Conservation (phyloP, 1,140 invertebrate species). For the Macrocentrus cingulum region DNA sequence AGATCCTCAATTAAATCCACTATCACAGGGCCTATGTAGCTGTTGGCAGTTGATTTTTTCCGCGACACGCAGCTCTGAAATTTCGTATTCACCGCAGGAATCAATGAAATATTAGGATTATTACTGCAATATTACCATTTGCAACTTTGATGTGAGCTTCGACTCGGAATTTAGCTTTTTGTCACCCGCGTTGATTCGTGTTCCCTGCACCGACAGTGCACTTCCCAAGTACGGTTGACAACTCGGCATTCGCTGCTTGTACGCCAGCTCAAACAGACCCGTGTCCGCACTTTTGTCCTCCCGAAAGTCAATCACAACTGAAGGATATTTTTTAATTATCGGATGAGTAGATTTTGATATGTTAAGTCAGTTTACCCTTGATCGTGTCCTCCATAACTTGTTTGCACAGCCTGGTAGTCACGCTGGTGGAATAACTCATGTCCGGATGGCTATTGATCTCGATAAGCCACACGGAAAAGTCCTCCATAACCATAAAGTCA, state of each 20-base stretch:
- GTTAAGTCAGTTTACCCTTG: constrained; percentile 69
- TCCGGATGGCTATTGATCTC: constrained; percentile 95
- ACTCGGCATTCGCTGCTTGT: constrained; percentile 71
- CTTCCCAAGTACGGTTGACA: constrained; percentile 84
- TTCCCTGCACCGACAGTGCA: constrained; percentile 73
- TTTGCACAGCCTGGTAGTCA: constrained; percentile 83
- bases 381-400: constrained; percentile 88
- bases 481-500: constrained; percentile 89
- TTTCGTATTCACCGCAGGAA: too few relatives aligned
- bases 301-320: constrained; percentile 85
- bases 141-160: constrained; percentile 38
- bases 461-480: constrained; percentile 88
- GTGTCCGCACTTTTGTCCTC: constrained; percentile 78
- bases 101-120: too few relatives aligned
- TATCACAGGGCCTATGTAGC: constrained; percentile 59
- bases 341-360: too few relatives aligned
- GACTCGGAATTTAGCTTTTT: constrained; percentile 39
- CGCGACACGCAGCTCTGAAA: constrained; percentile 32
- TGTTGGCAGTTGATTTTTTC: constrained; percentile 37
- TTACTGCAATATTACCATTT: too few relatives aligned
- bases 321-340: constrained; percentile 35
- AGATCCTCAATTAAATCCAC: constrained; percentile 62
- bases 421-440: constrained; percentile 83
- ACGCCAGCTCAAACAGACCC: constrained; percentile 83
- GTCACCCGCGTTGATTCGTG: constrained; percentile 46